Conservation (phyloP, 2,888 invertebrate genomes). For the Colletes collaris region DNA sequence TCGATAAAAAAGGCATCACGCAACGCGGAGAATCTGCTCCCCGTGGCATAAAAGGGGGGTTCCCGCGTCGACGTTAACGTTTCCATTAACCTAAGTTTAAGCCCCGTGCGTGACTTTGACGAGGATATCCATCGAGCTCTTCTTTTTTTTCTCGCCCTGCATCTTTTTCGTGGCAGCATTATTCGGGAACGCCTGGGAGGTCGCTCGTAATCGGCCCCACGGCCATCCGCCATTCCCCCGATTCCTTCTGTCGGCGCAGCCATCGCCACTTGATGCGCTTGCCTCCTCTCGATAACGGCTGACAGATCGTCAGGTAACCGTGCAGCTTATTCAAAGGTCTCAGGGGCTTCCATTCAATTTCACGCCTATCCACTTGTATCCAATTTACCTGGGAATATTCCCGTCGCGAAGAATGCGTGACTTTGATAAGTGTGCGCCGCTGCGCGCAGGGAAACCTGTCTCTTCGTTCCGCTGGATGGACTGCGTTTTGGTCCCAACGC, state of each 20-base stretch:
- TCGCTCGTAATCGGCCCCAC: slow-evolving; percentile 49
- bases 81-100: slow-evolving; percentile 64
- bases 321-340: slow-evolving; percentile 5
- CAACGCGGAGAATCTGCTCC: not conserved
- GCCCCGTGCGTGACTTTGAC: slow-evolving; percentile 69
- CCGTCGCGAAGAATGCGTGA: slow-evolving; percentile 32
- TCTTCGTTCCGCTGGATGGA: not conserved
- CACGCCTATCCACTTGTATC: slow-evolving; percentile 52
- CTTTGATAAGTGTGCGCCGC: slow-evolving; percentile 24
- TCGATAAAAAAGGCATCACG: not conserved
- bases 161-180: slow-evolving; percentile 47
- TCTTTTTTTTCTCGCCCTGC: slow-evolving; percentile 1
- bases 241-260: slow-evolving; percentile 24
- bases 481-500: not conserved
- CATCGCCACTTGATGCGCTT: slow-evolving; percentile 17
- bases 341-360: slow-evolving; percentile 44
- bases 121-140: slow-evolving; percentile 57
- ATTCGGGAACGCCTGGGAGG: slow-evolving; percentile 66
- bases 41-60: slow-evolving; percentile 18
- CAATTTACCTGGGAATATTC: slow-evolving; percentile 33
- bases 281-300: slow-evolving; percentile 29
- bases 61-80: slow-evolving; percentile 66
- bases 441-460: not conserved
- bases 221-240: slow-evolving; percentile 30
- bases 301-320: slow-evolving; percentile 26